Percentiles rank a stretch among this genome's conserved stretches.
phyloP scores from a whole-genome alignment of 2,888 invertebrate genomes.

The Buathra laborator region DNA sequence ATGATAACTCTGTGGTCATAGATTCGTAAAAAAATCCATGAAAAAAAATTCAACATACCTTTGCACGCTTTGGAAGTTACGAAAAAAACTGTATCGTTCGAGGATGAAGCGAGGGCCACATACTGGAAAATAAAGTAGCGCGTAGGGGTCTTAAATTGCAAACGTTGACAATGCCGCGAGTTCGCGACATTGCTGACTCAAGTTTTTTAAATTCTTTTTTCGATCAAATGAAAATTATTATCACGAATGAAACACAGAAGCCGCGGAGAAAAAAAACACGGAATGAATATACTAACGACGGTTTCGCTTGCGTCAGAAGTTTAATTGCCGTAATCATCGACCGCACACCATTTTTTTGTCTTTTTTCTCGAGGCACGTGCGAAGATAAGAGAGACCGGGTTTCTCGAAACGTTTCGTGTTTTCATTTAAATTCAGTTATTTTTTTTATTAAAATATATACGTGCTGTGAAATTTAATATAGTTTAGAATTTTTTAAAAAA shows the following conservation, averaged over 20 bases:
- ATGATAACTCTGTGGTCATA: background rate
- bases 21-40: background rate
- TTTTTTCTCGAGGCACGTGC: slow-evolving; percentile 21
- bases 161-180: slow-evolving; percentile 46
- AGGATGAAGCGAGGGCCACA: background rate
- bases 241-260: slow-evolving; percentile 17
- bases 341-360: slow-evolving; percentile 14
- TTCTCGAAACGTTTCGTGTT: background rate
- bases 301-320: slow-evolving; percentile 55
- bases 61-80: background rate
- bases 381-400: background rate
- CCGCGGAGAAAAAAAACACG: slow-evolving; percentile 17
- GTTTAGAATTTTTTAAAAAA: background rate
- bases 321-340: slow-evolving; percentile 51
- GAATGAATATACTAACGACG: slow-evolving; percentile 47
- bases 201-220: slow-evolving; percentile 25
- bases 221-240: slow-evolving; percentile 59
- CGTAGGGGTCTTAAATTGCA: slow-evolving; percentile 30
- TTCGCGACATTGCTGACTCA: slow-evolving; percentile 50
- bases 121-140: slow-evolving; percentile 38
- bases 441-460: background rate
- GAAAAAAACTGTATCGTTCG: slow-evolving; percentile 36
- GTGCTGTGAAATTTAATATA: background rate
- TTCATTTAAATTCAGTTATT: background rate
- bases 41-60: slow-evolving; percentile 15